Percentiles rank a stretch among this genome's conserved stretches.
These are phyloP conservation scores for Batillaria attramentaria DNA, from an alignment of 1,140 invertebrate genomes.

Conservation along the genomic window DNA sequence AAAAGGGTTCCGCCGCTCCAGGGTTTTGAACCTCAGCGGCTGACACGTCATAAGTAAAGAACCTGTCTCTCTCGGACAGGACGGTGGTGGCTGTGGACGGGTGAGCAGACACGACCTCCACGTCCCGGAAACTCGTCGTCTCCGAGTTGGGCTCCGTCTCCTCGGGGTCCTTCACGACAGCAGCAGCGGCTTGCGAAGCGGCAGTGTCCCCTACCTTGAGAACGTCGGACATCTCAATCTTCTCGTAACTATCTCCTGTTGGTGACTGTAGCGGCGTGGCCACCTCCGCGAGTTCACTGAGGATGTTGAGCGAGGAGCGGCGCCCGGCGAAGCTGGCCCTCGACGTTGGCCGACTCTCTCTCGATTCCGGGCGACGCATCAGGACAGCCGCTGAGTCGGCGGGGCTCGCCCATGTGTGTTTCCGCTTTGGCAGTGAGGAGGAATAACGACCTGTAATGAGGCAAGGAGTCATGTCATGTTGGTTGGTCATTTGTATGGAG, in stretches of 20 bases:
- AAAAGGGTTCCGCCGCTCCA: neutral
- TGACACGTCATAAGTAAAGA: neutral
- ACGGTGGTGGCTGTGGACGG: slow-evolving; percentile 6
- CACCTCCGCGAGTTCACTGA: slow-evolving; percentile 28
- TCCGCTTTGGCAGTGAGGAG: neutral
- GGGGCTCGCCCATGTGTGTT: slow-evolving; percentile 21
- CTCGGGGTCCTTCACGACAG: neutral
- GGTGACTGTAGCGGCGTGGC: slow-evolving; percentile 22
- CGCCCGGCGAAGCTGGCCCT: slow-evolving; percentile 27
- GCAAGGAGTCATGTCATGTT: no score
- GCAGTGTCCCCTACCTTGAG: neutral
- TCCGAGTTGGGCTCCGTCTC: slow-evolving; percentile 23
- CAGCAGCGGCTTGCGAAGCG: neutral
- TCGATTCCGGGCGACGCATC: neutral
- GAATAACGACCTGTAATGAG: slow-evolving; percentile 18
- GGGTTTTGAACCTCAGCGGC: neutral
- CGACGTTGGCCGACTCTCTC: slow-evolving; percentile 11
- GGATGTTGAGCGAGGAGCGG: slow-evolving; percentile 30
- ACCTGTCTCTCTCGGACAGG: neutral
- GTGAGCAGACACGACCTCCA: neutral
- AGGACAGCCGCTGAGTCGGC: slow-evolving; percentile 5
- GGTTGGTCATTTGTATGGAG: no score
- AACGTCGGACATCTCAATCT: slow-evolving; percentile 24
- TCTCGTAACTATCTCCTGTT: slow-evolving; percentile 1
- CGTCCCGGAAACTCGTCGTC: slow-evolving; percentile 13